These are phyloP conservation scores for Sinocyclocheilus maitianheensis DNA, from an alignment of 2,113 vertebrate genomes.

Conservation along the genomic window DNA sequence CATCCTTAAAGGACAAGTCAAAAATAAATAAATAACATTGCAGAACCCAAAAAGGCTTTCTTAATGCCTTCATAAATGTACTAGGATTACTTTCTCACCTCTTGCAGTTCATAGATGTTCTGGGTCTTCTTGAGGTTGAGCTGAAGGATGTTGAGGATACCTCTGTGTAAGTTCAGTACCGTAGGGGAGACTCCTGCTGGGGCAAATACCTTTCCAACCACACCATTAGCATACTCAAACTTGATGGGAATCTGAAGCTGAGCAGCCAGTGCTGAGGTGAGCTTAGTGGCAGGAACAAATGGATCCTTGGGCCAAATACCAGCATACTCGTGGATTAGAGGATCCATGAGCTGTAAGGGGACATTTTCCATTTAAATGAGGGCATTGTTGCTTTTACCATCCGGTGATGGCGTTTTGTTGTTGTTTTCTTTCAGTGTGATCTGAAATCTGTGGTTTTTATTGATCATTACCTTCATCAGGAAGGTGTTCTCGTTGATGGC, in stretches of 20 bases:
- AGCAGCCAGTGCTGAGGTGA: conserved; percentile 67
- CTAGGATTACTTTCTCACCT: conserved; percentile 68
- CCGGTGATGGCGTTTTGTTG: background rate
- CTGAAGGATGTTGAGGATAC: conserved; percentile 76
- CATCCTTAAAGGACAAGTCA: conserved; percentile 66
- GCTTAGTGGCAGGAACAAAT: conserved; percentile 69
- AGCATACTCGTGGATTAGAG: conserved; percentile 73
- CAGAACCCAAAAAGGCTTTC: background rate
- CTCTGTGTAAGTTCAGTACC: conserved; percentile 78
- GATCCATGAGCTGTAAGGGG: conserved; percentile 69
- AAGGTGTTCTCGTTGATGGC: conserved; percentile 49
- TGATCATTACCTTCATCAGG: conserved; percentile 26
- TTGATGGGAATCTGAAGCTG: conserved; percentile 71
- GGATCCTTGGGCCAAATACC: conserved; percentile 72
- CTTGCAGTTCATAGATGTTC: conserved; percentile 81
- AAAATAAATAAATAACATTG: background rate
- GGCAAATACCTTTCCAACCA: conserved; percentile 73
- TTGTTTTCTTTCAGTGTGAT: background rate
- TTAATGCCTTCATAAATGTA: background rate
- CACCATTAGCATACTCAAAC: conserved; percentile 78
- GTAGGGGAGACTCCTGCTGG: conserved; percentile 65
- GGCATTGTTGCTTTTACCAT: background rate
- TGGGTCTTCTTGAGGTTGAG: conserved; percentile 79
- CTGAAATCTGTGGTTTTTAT: too few relatives aligned
- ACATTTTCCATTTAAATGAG: background rate